These are phyloP conservation scores for Copidosoma aretas DNA, from an alignment of 2,888 invertebrate species.

Conservation along the genomic window DNA sequence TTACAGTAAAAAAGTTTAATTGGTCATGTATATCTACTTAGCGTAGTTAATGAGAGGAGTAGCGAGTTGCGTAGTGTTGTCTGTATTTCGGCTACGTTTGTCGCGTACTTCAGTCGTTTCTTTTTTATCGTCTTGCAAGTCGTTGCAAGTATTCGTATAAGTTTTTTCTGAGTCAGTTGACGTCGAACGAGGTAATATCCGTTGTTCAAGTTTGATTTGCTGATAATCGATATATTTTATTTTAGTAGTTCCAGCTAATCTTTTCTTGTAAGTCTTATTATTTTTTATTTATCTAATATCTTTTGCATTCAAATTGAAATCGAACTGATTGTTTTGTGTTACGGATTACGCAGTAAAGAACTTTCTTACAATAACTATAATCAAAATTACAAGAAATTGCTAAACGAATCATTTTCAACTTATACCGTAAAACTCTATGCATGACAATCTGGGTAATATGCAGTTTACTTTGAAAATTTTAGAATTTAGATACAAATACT, in stretches of 20 bases:
- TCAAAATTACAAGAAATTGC: slow-evolving; percentile 19
- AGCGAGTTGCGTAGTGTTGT: slow-evolving; percentile 58
- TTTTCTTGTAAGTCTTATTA: slow-evolving; percentile 14
- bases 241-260: neutral
- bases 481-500: slow-evolving; percentile 20
- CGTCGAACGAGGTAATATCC: slow-evolving; percentile 42
- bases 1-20: slow-evolving; percentile 62
- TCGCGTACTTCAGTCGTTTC: slow-evolving; percentile 56
- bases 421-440: slow-evolving; percentile 27
- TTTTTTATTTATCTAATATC: slow-evolving; percentile 13
- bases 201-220: slow-evolving; percentile 31
- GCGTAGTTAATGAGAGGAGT: slow-evolving; percentile 54
- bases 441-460: slow-evolving; percentile 19
- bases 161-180: slow-evolving; percentile 36
- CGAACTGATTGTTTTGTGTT: slow-evolving; percentile 24
- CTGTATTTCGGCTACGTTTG: slow-evolving; percentile 53
- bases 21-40: slow-evolving; percentile 60
- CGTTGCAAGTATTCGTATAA: slow-evolving; percentile 30
- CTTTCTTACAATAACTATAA: slow-evolving; percentile 26
- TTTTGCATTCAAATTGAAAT: slow-evolving; percentile 19
- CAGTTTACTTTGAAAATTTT: slow-evolving; percentile 26
- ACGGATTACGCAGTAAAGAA: slow-evolving; percentile 23
- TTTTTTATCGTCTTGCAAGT: slow-evolving; percentile 43
- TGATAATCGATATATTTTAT: slow-evolving; percentile 30
- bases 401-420: slow-evolving; percentile 32